Evolutionary conservation across 2,797 vertebrate species (phyloP).

Genomic region (Anolis apletophallus): DNA sequence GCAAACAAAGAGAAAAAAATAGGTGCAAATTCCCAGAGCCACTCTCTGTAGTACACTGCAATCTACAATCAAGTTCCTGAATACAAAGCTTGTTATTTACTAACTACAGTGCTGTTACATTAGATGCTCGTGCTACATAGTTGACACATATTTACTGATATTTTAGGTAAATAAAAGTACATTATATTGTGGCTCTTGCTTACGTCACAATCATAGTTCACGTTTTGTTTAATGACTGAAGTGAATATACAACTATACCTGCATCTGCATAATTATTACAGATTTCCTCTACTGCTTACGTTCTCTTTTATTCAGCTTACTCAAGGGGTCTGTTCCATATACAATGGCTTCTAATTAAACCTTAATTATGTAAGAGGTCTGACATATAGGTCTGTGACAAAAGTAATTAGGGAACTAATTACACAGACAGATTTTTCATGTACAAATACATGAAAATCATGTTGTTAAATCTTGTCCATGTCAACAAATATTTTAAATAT

Average conservation of each 20-base stretch:
- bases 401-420: slow-evolving; percentile 1
- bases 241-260: not conserved
- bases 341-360: slow-evolving; percentile 1
- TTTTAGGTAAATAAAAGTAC: not conserved
- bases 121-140: not conserved
- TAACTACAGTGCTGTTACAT: not conserved
- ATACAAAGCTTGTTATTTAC: not conserved
- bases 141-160: not conserved
- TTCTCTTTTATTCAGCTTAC: not conserved
- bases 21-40: not conserved
- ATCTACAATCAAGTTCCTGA: not conserved
- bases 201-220: not conserved
- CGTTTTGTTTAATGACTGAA: not conserved
- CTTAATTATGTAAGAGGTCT: not conserved
- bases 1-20: not conserved
- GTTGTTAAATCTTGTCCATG: slow-evolving; percentile 71
- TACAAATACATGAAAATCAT: slow-evolving; percentile 66
- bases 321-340: not conserved
- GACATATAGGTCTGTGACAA: not conserved
- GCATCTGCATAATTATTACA: not conserved
- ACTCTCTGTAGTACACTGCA: not conserved
- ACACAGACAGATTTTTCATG: not conserved
- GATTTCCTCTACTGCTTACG: not conserved
- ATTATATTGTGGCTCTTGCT: not conserved
- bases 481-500: slow-evolving; percentile 71